These are phyloP conservation scores for Capreolus pygargus DNA, from an alignment of 2,113 vertebrate species.

Conservation along the genomic window DNA sequence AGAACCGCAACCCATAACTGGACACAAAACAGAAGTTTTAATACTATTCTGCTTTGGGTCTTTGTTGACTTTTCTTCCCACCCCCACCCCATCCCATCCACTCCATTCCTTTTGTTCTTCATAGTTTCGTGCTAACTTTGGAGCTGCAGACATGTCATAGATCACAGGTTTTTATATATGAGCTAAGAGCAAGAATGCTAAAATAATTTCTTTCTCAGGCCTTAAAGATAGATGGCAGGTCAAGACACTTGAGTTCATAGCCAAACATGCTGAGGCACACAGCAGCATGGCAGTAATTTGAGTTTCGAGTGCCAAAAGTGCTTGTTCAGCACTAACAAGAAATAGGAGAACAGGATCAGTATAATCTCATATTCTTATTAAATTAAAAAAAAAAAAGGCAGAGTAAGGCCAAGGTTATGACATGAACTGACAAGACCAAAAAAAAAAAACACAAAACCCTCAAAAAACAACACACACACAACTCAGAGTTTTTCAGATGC, in stretches of 20 bases:
- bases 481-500: constrained; percentile 33
- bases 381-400: constrained; percentile 21
- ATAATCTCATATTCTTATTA: constrained; percentile 77
- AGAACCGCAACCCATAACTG: constrained; percentile 27
- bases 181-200: constrained; percentile 61
- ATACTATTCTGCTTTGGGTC: constrained; percentile 17
- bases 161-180: constrained; percentile 63
- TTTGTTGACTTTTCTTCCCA: not conserved
- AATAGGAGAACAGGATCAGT: constrained; percentile 53
- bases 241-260: constrained; percentile 67
- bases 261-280: constrained; percentile 57
- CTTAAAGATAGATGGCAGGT: constrained; percentile 63
- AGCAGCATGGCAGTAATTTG: constrained; percentile 61
- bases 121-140: not conserved
- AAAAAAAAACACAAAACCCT: not conserved
- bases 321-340: constrained; percentile 74
- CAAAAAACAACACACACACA: not conserved
- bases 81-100: not conserved
- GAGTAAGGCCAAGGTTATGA: constrained; percentile 70
- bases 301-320: constrained; percentile 72
- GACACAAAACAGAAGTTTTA: constrained; percentile 41
- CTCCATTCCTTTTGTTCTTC: not conserved
- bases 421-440: constrained; percentile 68
- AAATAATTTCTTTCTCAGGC: constrained; percentile 70
- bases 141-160: constrained; percentile 45